A percentile compares a stretch with the other conserved stretches of the same genome.
Evolutionary conservation across 2,888 invertebrate genomes (phyloP).

Genomic region (Pachliopta kotzebuea): DNA sequence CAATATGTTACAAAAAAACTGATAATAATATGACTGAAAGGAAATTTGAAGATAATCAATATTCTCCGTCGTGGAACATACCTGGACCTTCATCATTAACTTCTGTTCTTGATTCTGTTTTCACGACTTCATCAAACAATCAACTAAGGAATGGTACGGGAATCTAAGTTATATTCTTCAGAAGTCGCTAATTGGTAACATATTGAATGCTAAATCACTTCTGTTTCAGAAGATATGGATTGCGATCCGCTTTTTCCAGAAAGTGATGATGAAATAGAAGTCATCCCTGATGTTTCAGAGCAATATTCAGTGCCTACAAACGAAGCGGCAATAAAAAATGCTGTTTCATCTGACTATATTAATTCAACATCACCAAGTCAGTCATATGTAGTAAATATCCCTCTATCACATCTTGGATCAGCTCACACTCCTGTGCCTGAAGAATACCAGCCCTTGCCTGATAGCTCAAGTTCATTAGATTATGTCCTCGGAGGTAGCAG

Average conservation of each 20-base stretch:
- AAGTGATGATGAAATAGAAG: conserved; percentile 82
- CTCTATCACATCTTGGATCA: conserved; percentile 53
- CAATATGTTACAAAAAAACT: conserved; percentile 43
- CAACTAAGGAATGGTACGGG: conserved; percentile 62
- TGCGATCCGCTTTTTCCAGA: conserved; percentile 83
- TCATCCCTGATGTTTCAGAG: conserved; percentile 53
- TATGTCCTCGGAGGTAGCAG: conserved; percentile 49
- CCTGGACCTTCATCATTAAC: conserved; percentile 79
- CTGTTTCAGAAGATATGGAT: conserved; percentile 81
- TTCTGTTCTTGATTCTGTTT: conserved; percentile 83
- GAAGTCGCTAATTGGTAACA: conserved; percentile 11
- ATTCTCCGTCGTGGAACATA: conserved; percentile 67
- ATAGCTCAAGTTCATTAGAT: conserved; percentile 67
- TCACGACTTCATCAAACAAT: conserved; percentile 75
- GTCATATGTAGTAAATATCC: conserved; percentile 55
- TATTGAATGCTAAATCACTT: conserved; percentile 30
- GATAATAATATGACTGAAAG: conserved; percentile 65
- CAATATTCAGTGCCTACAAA: conserved; percentile 41
- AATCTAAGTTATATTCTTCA: conserved; percentile 22
- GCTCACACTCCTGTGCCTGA: conserved; percentile 72
- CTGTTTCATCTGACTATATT: conserved; percentile 60
- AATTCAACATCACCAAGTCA: conserved; percentile 62
- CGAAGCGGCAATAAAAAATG: conserved; percentile 47
- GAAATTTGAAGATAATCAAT: conserved; percentile 59
- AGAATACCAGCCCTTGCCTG: conserved; percentile 72